These are phyloP conservation scores for Pollenia amentaria DNA, from an alignment of 2,888 invertebrate genomes.

Conservation along the genomic window DNA sequence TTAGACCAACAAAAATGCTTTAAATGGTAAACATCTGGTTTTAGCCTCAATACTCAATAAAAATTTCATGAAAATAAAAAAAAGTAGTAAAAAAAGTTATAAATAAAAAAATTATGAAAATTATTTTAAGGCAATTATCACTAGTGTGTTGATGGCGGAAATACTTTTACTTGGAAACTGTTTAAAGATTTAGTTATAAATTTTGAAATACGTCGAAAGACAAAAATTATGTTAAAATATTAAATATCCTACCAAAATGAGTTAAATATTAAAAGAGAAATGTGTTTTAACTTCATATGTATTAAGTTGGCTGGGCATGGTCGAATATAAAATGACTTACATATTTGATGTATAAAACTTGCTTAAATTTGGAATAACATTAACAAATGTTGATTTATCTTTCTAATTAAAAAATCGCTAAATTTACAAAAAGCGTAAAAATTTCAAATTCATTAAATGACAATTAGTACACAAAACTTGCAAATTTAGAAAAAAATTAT, in stretches of 20 bases:
- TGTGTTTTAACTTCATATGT: background rate
- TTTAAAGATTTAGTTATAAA: slow-evolving; percentile 46
- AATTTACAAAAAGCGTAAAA: too few species aligned
- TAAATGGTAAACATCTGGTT: slow-evolving; percentile 53
- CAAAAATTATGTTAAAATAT: slow-evolving; percentile 50
- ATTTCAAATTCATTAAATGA: too few species aligned
- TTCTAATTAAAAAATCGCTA: too few species aligned
- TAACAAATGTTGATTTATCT: too few species aligned
- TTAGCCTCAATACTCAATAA: slow-evolving; percentile 28
- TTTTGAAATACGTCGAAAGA: slow-evolving; percentile 3
- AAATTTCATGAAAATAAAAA: slow-evolving; percentile 1
- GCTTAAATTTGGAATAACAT: too few species aligned
- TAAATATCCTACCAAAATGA: slow-evolving; percentile 53
- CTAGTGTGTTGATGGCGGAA: slow-evolving; percentile 63
- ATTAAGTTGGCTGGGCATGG: background rate
- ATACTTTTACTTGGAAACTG: slow-evolving; percentile 65
- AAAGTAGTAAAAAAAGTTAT: background rate
- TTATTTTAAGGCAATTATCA: slow-evolving; percentile 67
- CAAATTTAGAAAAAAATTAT: too few species aligned
- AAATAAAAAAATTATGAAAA: slow-evolving; percentile 51
- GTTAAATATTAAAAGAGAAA: slow-evolving; percentile 10
- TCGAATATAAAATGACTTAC: background rate
- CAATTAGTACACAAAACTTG: too few species aligned
- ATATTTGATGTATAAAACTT: background rate
- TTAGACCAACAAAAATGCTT: slow-evolving; percentile 27